Conservation (phyloP, 2,888 invertebrate species). For the Euphydryas editha region DNA sequence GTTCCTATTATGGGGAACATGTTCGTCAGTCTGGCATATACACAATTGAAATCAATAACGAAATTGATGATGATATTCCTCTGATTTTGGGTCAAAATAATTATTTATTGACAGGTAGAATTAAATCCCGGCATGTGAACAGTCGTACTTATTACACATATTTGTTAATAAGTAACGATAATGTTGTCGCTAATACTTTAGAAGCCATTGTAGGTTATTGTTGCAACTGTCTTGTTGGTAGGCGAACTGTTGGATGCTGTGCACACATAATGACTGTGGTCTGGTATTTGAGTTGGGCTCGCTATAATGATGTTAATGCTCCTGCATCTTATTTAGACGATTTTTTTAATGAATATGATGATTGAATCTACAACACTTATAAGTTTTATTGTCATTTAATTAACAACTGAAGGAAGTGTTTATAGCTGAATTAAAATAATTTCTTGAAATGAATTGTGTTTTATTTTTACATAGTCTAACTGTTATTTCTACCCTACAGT, state of each 20-base stretch:
- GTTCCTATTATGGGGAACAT: slow-evolving; percentile 36
- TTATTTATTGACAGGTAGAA: slow-evolving; percentile 34
- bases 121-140: slow-evolving; percentile 28
- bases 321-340: too few species aligned
- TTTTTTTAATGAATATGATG: too few species aligned
- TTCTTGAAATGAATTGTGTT: too few species aligned
- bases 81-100: too few species aligned
- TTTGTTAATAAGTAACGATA: slow-evolving; percentile 32
- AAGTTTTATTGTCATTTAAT: too few species aligned
- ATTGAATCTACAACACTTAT: too few species aligned
- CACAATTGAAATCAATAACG: slow-evolving; percentile 26
- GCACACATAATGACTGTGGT: slow-evolving; percentile 29
- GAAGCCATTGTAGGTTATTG: slow-evolving; percentile 29
- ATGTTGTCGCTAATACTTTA: slow-evolving; percentile 22
- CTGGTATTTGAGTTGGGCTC: slow-evolving; percentile 31
- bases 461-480: too few species aligned
- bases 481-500: too few species aligned
- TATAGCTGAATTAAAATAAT: too few species aligned
- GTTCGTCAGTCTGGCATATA: slow-evolving; percentile 18
- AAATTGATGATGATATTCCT: slow-evolving; percentile 5
- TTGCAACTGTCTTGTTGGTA: slow-evolving; percentile 33
- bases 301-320: too few species aligned
- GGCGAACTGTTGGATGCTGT: slow-evolving; percentile 31
- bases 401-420: too few species aligned
- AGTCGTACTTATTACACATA: slow-evolving; percentile 27